A percentile compares a stretch with the other conserved stretches of the same genome.
These are phyloP conservation scores for Drosophila aldrichi DNA, from an alignment of 2,888 invertebrate genomes.

Conservation along the genomic window DNA sequence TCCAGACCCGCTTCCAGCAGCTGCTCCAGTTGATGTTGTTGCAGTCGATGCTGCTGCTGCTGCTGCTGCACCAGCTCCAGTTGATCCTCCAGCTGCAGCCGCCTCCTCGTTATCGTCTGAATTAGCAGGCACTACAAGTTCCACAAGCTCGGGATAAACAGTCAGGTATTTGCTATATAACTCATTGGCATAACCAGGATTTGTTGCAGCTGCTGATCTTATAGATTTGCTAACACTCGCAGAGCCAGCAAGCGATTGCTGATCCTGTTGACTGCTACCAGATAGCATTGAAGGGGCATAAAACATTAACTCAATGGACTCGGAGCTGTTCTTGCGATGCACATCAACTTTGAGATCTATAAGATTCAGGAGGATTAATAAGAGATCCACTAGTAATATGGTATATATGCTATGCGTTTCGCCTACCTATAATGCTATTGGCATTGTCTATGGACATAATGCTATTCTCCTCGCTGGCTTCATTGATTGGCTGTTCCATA, in stretches of 20 bases:
- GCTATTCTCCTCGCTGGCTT: slow-evolving; percentile 85
- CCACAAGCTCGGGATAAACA: slow-evolving; percentile 79
- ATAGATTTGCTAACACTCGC: slow-evolving; percentile 80
- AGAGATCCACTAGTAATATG: background rate
- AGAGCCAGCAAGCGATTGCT: slow-evolving; percentile 79
- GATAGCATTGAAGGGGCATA: slow-evolving; percentile 85
- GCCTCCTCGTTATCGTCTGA: slow-evolving; percentile 33
- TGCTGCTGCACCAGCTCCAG: slow-evolving; percentile 12
- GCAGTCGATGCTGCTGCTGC: background rate
- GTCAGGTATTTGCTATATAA: slow-evolving; percentile 81
- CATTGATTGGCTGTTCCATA: slow-evolving; percentile 87
- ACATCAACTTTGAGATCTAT: slow-evolving; percentile 96
- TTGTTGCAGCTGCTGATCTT: slow-evolving; percentile 52
- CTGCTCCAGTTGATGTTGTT: background rate
- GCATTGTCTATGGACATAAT: slow-evolving; percentile 86
- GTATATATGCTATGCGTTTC: background rate
- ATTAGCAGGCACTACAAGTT: slow-evolving; percentile 41
- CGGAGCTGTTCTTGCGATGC: slow-evolving; percentile 95
- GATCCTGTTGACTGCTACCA: slow-evolving; percentile 81
- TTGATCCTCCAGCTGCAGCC: slow-evolving; percentile 11
- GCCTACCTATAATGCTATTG: slow-evolving; percentile 89
- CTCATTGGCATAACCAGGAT: slow-evolving; percentile 50
- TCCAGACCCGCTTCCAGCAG: background rate
- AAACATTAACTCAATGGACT: slow-evolving; percentile 92
- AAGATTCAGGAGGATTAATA: background rate